A percentile compares a stretch with the other conserved stretches of the same genome.
Conservation (phyloP, 2,797 vertebrate genomes). For the Takifugu ocellatus region DNA sequence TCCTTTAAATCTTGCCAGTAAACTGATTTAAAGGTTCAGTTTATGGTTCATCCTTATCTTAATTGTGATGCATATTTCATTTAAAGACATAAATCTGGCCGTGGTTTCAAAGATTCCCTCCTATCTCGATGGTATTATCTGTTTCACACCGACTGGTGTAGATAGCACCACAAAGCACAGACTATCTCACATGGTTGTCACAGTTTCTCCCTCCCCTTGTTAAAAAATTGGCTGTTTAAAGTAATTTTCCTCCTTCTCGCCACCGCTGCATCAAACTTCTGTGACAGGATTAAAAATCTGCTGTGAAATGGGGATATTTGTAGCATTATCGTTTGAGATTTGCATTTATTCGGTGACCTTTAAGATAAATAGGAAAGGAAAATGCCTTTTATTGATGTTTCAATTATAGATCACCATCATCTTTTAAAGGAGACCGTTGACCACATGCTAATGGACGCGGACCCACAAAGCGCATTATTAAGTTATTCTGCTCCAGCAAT, state of each 20-base stretch:
- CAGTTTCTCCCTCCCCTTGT: not conserved
- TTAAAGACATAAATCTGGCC: not conserved
- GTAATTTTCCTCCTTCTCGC: conserved; percentile 1
- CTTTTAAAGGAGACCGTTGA: conserved; percentile 11
- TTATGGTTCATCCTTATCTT: no score
- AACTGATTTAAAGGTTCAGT: no score
- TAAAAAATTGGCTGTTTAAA: conserved; percentile 3
- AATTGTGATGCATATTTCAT: not conserved
- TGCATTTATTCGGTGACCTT: conserved; percentile 1
- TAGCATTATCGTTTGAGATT: not conserved
- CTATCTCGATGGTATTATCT: not conserved
- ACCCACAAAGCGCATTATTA: conserved; percentile 24
- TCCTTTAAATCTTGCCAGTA: no score
- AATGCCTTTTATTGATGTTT: conserved; percentile 19
- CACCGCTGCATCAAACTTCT: not conserved
- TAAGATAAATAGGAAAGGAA: conserved; percentile 12
- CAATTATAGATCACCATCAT: conserved; percentile 29
- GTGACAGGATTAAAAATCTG: not conserved
- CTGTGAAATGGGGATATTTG: no score
- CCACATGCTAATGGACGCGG: conserved; percentile 8
- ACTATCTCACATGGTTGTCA: not conserved
- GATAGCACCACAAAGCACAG: not conserved
- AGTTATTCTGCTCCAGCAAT: conserved; percentile 25
- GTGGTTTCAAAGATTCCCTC: not conserved
- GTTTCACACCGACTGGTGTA: not conserved